Evolutionary conservation across 64 coral and sea anemone genomes (phyloP).

Genomic region (Montipora sp.): DNA sequence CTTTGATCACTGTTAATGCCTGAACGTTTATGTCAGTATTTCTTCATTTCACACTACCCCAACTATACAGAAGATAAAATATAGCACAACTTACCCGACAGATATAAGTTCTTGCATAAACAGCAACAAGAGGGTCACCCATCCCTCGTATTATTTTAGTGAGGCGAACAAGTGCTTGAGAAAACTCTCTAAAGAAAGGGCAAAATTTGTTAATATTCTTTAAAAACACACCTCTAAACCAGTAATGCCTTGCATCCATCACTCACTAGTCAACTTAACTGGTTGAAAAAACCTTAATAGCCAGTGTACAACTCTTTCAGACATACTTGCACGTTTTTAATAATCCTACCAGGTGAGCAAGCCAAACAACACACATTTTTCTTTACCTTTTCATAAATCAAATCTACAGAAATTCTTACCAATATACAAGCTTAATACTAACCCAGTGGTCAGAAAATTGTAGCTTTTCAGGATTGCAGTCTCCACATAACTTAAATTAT

Average conservation of each 20-base stretch:
- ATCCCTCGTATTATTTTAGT: constrained; percentile 98
- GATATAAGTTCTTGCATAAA: constrained; percentile 94
- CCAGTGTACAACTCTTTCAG: no score
- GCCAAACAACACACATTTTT: no score
- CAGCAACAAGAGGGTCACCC: constrained; percentile 92
- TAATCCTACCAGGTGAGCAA: no score
- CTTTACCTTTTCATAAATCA: background rate
- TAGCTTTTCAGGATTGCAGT: constrained; percentile 96
- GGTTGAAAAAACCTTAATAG: no score
- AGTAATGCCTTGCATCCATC: no score
- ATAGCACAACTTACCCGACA: constrained; percentile 72
- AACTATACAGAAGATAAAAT: no score
- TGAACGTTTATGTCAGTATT: no score
- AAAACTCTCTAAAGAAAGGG: constrained; percentile 80
- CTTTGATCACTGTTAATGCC: no score
- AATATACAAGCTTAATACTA: background rate
- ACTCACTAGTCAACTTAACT: background rate
- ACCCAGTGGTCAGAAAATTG: constrained; percentile 93
- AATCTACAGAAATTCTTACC: background rate
- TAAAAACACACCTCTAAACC: no score
- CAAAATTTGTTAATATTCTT: background rate
- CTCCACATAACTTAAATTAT: constrained; percentile 81
- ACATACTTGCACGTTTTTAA: no score
- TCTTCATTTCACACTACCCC: no score
- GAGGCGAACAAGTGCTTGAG: constrained; percentile 86